Evolutionary conservation across 2,888 invertebrate species (phyloP).

Genomic region (Malthinus flaveolus): DNA sequence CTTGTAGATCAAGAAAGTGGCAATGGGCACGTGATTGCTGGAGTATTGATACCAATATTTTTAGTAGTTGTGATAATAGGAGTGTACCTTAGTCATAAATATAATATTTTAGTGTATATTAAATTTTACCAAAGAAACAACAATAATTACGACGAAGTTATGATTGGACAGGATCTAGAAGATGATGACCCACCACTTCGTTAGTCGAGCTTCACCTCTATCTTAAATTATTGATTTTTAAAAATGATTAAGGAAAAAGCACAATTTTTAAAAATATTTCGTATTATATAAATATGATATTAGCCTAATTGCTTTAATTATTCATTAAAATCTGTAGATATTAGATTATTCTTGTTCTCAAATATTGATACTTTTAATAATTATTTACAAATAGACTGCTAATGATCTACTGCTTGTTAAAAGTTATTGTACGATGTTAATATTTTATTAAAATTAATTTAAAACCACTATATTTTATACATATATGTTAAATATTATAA

Average conservation of each 20-base stretch:
- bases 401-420: too few relatives aligned
- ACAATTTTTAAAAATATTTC: not conserved
- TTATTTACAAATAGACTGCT: too few relatives aligned
- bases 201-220: constrained; percentile 20
- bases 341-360: too few relatives aligned
- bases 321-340: too few relatives aligned
- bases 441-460: too few relatives aligned
- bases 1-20: constrained; percentile 41
- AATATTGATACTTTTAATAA: too few relatives aligned
- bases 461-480: too few relatives aligned
- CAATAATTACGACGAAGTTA: constrained; percentile 53
- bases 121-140: constrained; percentile 48
- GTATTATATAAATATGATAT: not conserved
- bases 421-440: too few relatives aligned
- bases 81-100: constrained; percentile 47
- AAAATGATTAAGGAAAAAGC: not conserved
- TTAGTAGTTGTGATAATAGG: constrained; percentile 50
- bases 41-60: constrained; percentile 48
- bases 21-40: constrained; percentile 46
- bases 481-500: too few relatives aligned
- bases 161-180: constrained; percentile 53
- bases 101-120: constrained; percentile 46
- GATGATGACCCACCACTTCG: constrained; percentile 49
- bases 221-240: not conserved
- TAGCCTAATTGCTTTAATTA: not conserved